A percentile compares a stretch with the other conserved stretches of the same genome.
Evolutionary conservation across 53 echinoderm and acorn worm species (phyloP).

Genomic region (Patiria pectinifera): DNA sequence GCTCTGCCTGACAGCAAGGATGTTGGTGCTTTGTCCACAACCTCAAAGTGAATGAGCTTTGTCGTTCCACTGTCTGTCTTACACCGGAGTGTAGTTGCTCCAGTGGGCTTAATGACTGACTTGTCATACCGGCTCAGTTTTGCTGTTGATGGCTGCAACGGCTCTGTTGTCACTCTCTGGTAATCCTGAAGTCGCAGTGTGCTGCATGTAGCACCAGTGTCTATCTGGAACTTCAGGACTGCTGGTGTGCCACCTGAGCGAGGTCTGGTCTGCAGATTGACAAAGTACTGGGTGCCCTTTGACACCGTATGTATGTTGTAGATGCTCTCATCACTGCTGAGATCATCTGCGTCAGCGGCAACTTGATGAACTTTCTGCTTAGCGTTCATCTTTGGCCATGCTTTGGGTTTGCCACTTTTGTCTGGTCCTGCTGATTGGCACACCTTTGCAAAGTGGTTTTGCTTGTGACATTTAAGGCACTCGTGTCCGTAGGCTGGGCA

Average conservation of each 20-base stretch:
- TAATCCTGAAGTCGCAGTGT: neutral
- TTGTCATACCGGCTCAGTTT: neutral
- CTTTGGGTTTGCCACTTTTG: too few relatives aligned
- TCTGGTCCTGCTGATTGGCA: too few relatives aligned
- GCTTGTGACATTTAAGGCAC: too few relatives aligned
- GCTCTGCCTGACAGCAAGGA: neutral
- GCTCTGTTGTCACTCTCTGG: neutral
- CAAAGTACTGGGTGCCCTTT: neutral
- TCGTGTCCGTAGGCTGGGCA: too few relatives aligned
- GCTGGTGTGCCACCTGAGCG: neutral
- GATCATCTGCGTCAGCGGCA: too few relatives aligned
- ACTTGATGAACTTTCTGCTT: too few relatives aligned
- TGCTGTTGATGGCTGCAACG: neutral
- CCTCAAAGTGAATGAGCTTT: neutral
- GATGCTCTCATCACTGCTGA: too few relatives aligned
- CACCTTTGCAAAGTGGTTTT: too few relatives aligned
- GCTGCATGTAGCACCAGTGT: constrained; percentile 21
- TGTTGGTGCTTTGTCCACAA: neutral
- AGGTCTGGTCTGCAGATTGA: neutral
- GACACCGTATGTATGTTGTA: too few relatives aligned
- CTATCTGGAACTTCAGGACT: neutral
- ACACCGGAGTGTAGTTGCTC: neutral
- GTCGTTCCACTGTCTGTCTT: too few relatives aligned
- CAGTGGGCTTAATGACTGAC: neutral
- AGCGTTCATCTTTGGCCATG: too few relatives aligned